Evolutionary conservation across 2,797 vertebrate genomes (phyloP).

Genomic region (Ficedula albicollis): DNA sequence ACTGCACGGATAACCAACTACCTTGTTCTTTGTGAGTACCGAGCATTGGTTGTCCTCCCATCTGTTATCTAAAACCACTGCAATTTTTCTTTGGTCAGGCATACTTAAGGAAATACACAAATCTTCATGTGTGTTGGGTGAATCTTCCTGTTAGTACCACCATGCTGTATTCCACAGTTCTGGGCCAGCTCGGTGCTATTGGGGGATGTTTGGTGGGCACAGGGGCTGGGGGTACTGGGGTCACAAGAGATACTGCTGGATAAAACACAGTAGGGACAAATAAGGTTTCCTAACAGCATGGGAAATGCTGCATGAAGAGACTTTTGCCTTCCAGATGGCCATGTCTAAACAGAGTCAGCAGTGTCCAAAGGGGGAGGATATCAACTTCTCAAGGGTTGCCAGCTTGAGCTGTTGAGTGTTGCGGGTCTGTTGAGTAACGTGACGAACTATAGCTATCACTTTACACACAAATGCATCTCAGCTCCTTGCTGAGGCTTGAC

Average conservation of each 20-base stretch:
- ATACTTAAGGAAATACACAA: background rate
- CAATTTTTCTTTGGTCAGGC: background rate
- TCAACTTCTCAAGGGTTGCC: background rate
- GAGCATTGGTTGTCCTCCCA: background rate
- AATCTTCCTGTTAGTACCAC: background rate
- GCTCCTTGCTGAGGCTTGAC: background rate
- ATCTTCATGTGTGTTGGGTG: background rate
- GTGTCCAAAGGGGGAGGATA: background rate
- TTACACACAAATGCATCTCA: background rate
- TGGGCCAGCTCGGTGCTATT: fast-evolving
- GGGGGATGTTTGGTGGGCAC: background rate
- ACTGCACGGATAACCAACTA: background rate
- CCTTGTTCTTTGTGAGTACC: background rate
- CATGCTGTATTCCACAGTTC: fast-evolving
- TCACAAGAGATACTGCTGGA: background rate
- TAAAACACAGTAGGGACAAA: background rate
- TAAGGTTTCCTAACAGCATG: background rate
- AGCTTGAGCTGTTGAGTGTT: background rate
- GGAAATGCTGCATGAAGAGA: background rate
- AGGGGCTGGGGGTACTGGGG: fast-evolving
- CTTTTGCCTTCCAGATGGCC: background rate
- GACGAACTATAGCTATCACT: background rate
- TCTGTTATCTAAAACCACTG: background rate
- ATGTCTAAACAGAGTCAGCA: background rate
- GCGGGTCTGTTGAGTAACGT: background rate